Evolutionary conservation across 2,797 vertebrate genomes (phyloP), one percentile per base, ranked within the genome.

Genomic region (Miichthys miiuy): DNA sequence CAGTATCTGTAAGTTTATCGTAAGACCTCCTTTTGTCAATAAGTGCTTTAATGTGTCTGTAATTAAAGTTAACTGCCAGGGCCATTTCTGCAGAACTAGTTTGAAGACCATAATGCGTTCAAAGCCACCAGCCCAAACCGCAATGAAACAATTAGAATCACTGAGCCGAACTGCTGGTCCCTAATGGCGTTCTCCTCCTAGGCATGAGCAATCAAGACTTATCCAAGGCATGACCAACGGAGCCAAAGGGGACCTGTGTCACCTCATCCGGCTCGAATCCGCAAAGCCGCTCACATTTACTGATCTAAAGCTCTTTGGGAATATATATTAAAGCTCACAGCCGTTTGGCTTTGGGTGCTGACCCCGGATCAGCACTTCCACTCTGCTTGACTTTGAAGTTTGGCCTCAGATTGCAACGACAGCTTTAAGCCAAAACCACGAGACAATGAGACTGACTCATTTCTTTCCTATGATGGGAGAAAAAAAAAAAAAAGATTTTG

Each of bases 121-220:
- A 91, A 91, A 91, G 86, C 88, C 87, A 89, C 76, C 84, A 83
- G 82, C 85, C 84, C 77, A 79, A 64, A 89, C 85, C 86, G 90
- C 89, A 87, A 91, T 93, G 93, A 92, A 93, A 93, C 92, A 92
- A 93, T 94, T 92, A 93, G 87, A 83, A 89, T 82, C 85, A 84
- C 74, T 74, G 82, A 90, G 85, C 63, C 63, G 50, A 93, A 91
- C 73, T 90, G 85, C 84, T 87, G 89, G 79, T 89, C 85, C 52
- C 81, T 88, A 84, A 92, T 88, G 88, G 87, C 71, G 66, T 78
- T 81, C 62, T 85, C 80, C 81, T 89, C 52, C 85, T 30, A 90
- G 91, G 84, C 88, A 88, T 85, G 68, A 90, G 84, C 85, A 87
- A 92, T 91, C 89, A 90, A 85, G 90, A 75, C 81, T 63, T 76